Evolutionary conservation across 2,113 vertebrate genomes (phyloP).

Genomic region (Leptobrachium leishanense): DNA sequence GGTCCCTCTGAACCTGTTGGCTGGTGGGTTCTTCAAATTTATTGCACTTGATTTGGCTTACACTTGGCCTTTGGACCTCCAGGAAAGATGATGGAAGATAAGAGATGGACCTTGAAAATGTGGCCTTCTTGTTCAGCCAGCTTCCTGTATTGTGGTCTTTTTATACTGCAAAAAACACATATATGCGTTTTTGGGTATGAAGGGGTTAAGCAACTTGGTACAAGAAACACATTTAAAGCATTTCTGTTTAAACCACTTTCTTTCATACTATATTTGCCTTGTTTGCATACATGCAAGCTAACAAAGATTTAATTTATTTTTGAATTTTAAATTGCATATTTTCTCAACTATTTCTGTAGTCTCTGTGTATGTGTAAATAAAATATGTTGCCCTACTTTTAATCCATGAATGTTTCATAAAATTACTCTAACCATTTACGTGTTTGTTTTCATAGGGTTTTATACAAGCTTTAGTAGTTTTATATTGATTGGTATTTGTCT

Average conservation of each 20-base stretch:
- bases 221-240: neutral
- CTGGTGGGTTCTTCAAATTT: too few species aligned
- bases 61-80: too few species aligned
- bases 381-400: slow-evolving; percentile 16
- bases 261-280: slow-evolving; percentile 22
- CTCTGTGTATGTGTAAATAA: slow-evolving; percentile 18
- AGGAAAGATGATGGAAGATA: too few species aligned
- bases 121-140: too few species aligned
- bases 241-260: slow-evolving; percentile 1
- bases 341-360: slow-evolving; percentile 32
- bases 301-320: slow-evolving; percentile 6
- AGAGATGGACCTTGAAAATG: too few species aligned
- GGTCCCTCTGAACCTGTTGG: too few species aligned
- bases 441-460: neutral
- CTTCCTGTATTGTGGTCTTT: too few species aligned
- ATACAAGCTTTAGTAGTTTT: neutral
- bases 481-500: slow-evolving; percentile 18
- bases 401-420: slow-evolving; percentile 14
- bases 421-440: neutral
- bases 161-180: too few species aligned
- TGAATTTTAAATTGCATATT: slow-evolving; percentile 18
- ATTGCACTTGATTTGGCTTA: too few species aligned
- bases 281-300: slow-evolving; percentile 10
- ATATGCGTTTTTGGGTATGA: too few species aligned
- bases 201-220: too few species aligned